phyloP scores from a whole-genome alignment of 2,797 vertebrate species.

The Diplodus puntazzo region DNA sequence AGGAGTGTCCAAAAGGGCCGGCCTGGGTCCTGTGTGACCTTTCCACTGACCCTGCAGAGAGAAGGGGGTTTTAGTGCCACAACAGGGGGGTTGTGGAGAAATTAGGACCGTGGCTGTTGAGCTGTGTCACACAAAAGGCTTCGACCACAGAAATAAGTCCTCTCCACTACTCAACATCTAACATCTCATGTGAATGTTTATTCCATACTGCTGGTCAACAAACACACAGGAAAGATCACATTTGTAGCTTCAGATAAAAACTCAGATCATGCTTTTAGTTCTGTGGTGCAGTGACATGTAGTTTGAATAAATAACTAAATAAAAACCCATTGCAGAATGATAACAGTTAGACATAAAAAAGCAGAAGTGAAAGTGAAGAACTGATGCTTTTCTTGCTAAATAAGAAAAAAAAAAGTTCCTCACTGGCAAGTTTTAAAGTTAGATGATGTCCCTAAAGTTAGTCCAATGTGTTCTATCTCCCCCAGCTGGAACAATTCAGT shows the following conservation, averaged over 20 bases:
- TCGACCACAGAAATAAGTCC: conserved; percentile 19
- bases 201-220: conserved; percentile 1
- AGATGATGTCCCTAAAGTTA: background rate
- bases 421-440: conserved; percentile 1
- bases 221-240: background rate
- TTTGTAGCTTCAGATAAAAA: background rate
- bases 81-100: conserved; percentile 50
- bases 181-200: background rate
- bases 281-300: background rate
- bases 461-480: conserved; percentile 41
- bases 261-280: background rate
- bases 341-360: background rate
- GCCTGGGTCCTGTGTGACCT: conserved; percentile 80
- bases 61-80: conserved; percentile 59
- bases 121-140: conserved; percentile 61
- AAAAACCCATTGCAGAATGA: background rate
- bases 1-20: conserved; percentile 72
- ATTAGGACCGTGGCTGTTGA: conserved; percentile 46
- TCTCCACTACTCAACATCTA: background rate
- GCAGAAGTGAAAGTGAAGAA: background rate
- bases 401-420: background rate
- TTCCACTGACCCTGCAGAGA: conserved; percentile 74
- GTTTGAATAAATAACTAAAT: background rate
- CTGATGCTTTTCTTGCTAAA: background rate
- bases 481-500: conserved; percentile 54